phyloP scores from a whole-genome alignment of 2,797 vertebrate species.

The Sphenopsis melanotis region DNA sequence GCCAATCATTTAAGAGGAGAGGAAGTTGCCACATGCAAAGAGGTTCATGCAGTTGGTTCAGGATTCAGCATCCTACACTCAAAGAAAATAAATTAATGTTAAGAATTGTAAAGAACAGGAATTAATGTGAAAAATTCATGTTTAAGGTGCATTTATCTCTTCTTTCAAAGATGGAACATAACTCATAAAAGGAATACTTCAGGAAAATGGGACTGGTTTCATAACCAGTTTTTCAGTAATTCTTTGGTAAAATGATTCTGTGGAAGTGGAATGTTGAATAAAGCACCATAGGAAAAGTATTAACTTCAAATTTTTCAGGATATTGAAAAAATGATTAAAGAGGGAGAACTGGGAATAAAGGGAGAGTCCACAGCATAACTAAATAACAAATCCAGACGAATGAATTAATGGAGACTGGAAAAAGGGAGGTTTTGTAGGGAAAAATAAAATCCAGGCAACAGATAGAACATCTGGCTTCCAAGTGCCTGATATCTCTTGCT shows the following conservation, averaged over 20 bases:
- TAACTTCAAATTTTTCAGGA: neutral
- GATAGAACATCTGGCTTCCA: neutral
- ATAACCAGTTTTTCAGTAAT: neutral
- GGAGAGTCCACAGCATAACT: neutral
- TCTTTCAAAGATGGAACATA: neutral
- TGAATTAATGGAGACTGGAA: neutral
- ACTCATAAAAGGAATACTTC: neutral
- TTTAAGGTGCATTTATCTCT: neutral
- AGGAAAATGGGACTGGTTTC: neutral
- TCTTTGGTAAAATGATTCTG: neutral
- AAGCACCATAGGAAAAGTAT: neutral
- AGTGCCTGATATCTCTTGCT: neutral
- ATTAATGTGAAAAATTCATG: neutral
- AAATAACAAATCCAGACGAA: neutral
- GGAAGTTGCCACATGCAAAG: neutral
- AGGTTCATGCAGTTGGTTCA: neutral
- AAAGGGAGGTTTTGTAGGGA: neutral
- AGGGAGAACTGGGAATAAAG: neutral
- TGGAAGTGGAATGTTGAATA: neutral
- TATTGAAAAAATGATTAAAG: neutral
- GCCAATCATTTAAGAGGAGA: neutral
- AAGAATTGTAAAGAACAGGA: neutral
- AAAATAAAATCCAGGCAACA: neutral
- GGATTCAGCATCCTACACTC: neutral
- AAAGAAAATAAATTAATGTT: neutral